Evolutionary conservation across 1,140 invertebrate species (phyloP).

Genomic region (Drosophila santomea): DNA sequence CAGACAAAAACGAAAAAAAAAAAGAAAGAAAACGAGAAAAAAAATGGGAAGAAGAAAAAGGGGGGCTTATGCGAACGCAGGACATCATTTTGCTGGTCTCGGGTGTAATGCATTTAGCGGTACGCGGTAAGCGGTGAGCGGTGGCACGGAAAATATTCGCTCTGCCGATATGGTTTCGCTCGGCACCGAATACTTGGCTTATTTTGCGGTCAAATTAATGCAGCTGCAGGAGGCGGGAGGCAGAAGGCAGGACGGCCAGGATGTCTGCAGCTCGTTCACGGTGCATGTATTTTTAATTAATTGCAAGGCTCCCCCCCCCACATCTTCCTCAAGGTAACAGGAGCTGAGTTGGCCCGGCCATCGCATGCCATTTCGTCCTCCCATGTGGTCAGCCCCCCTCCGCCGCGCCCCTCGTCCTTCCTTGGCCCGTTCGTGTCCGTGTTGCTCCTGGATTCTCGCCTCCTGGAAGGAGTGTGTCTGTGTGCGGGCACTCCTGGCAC

Average conservation of each 20-base stretch:
- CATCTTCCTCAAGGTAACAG: constrained; percentile 2
- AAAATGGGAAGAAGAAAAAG: not conserved
- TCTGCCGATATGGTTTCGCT: constrained; percentile 9
- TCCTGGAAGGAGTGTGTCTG: not conserved
- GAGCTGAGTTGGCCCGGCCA: constrained; percentile 24
- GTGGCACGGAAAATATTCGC: constrained; percentile 45
- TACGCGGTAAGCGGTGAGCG: constrained; percentile 9
- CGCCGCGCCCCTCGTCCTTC: not conserved
- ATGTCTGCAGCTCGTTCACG: constrained; percentile 67
- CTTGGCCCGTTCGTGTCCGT: constrained; percentile 3
- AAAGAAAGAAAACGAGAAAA: constrained; percentile 6
- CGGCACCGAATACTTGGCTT: constrained; percentile 42
- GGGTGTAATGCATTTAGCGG: constrained; percentile 68
- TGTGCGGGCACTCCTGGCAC: constrained; percentile 25
- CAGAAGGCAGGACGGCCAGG: constrained; percentile 21
- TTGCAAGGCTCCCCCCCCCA: constrained; percentile 49
- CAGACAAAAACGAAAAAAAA: constrained; percentile 1
- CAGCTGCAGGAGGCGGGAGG: constrained; percentile 25
- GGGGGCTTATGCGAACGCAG: not conserved
- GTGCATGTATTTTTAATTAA: constrained; percentile 82
- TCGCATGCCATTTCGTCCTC: constrained; percentile 40
- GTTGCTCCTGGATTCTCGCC: constrained; percentile 9
- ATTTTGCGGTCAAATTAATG: constrained; percentile 72
- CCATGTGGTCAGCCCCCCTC: constrained; percentile 40
- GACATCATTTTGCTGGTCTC: constrained; percentile 23